Evolutionary conservation across 2,113 vertebrate genomes (phyloP), one percentile per base, ranked within the genome.

Genomic region (Chionis minor): DNA sequence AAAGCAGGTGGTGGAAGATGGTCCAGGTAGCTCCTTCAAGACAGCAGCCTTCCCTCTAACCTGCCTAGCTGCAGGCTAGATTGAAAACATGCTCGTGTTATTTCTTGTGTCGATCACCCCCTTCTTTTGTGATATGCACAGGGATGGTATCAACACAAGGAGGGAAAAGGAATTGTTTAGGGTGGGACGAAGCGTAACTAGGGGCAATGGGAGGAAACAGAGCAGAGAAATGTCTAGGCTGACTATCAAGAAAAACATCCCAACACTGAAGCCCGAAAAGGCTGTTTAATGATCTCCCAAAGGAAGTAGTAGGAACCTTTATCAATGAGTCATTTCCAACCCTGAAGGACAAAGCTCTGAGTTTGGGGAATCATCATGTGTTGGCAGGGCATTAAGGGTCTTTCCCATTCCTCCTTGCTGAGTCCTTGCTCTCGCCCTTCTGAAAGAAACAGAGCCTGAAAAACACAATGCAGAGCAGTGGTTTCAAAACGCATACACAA

Each of bases 231-330:
- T 9, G 67, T 92, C 83, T 74, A 81, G 80, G 83, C 95, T 94
- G 90, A 79, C 83, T 86, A 91, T 96, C 92, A 95, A 86, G 88
- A 86, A 95, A 96, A 96, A 96, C 92, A 96, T 96, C 94, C 80
- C 45, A 67, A 69, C 56, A 19, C 1, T 84, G 86, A 52, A 88
- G 72, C 61, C 40, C 1, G 0, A 80, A 96, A 83, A 72, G 75
- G 47, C 67, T 67, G 52, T 83, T 73, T 51, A 81, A 74, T 61
- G 74, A 71, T 81, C 55, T 86, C 88, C 44, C 69, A 86, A 79
- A 93, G 94, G 90, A 91, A 88, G 51, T 32, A 83, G 67, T 30
- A 70, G 42, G 77, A 94, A 81, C 82, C 86, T 94, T 94, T 96
- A 97, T 96, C 95, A 94, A n/a, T 94, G 96, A 96, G 83, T 93